A percentile compares a stretch with the other conserved stretches of the same genome.
These are phyloP conservation scores for Ophthalmotilapia sp. DNA, from an alignment of 2,113 vertebrate genomes.

Conservation along the genomic window DNA sequence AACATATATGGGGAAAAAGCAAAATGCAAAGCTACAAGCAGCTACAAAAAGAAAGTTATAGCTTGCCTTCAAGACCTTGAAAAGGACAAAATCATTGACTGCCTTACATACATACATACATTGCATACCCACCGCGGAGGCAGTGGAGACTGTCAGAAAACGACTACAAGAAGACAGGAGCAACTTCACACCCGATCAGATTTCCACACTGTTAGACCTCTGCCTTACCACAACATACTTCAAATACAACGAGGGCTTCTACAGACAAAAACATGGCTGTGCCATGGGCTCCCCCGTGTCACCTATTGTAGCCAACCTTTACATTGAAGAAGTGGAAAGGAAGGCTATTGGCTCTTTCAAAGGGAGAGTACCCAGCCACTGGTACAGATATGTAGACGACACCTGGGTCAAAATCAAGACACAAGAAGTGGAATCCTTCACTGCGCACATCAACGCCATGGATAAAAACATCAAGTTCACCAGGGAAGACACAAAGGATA, in stretches of 20 bases:
- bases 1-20: background rate
- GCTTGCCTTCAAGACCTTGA: background rate
- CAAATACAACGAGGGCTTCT: accelerated
- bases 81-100: background rate
- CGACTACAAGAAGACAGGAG: background rate
- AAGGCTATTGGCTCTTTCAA: accelerated
- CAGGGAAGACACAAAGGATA: accelerated
- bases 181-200: background rate
- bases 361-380: background rate
- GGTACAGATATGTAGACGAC: too few species aligned
- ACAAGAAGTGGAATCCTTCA: too few species aligned
- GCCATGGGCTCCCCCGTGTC: accelerated
- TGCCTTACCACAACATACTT: accelerated
- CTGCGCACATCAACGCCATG: accelerated
- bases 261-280: background rate
- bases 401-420: too few species aligned
- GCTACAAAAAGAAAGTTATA: background rate
- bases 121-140: background rate
- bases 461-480: too few species aligned
- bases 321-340: background rate
- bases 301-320: background rate
- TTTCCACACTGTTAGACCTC: background rate
- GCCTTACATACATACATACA: background rate
- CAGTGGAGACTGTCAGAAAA: background rate
- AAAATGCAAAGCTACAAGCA: background rate